phyloP scores from a whole-genome alignment of 2,797 vertebrate genomes.

The Hipposideros larvatus region DNA sequence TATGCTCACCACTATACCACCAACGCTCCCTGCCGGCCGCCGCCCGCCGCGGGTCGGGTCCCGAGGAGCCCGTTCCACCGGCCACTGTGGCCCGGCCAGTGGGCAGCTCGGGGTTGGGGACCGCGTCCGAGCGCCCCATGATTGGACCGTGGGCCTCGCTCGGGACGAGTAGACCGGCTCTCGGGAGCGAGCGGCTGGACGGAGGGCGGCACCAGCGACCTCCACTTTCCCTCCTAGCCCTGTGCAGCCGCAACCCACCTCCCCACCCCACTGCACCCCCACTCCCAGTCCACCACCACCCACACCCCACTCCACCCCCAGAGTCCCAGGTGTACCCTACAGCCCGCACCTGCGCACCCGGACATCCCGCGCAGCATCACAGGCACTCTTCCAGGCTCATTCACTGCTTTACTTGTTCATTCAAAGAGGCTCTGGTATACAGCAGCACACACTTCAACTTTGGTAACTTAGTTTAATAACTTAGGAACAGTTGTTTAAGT shows the following conservation, averaged over 20 bases:
- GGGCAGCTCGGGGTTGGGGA: too few relatives aligned
- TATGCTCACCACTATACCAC: neutral
- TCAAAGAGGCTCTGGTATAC: neutral
- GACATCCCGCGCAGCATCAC: neutral
- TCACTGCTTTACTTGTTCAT: neutral
- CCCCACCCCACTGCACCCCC: neutral
- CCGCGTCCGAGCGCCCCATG: too few relatives aligned
- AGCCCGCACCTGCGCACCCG: neutral
- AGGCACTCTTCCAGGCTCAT: neutral
- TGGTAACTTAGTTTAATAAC: too few relatives aligned
- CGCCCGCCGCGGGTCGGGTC: too few relatives aligned
- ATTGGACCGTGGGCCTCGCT: too few relatives aligned
- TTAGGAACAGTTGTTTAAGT: neutral
- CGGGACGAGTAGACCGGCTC: too few relatives aligned
- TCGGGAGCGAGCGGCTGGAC: too few relatives aligned
- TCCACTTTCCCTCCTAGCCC: neutral
- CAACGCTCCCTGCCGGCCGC: neutral
- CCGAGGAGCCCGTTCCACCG: too few relatives aligned
- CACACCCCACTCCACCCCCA: too few relatives aligned
- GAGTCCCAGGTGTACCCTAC: neutral
- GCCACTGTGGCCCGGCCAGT: too few relatives aligned
- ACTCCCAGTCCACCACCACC: too few relatives aligned
- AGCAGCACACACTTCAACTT: neutral
- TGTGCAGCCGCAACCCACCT: neutral
- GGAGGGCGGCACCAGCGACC: neutral